Percentiles rank a stretch among this genome's conserved stretches.
Evolutionary conservation across 2,797 vertebrate species (phyloP).

Genomic region (Yasuhikotakia modesta): DNA sequence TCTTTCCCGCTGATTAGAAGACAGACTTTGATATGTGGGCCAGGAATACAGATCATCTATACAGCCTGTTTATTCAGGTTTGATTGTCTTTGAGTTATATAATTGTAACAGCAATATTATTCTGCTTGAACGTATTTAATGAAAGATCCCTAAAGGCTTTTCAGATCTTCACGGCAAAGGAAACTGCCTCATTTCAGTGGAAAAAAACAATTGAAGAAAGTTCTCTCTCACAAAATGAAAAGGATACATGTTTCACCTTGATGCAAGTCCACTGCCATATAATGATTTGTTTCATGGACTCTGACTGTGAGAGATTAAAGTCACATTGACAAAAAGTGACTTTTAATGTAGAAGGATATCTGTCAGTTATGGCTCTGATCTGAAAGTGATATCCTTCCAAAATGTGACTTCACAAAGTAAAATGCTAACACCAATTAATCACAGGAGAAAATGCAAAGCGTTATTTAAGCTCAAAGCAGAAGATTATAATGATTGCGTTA

Average conservation of each 20-base stretch:
- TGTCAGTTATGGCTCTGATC: slow-evolving; percentile 45
- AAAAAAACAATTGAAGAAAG: slow-evolving; percentile 26
- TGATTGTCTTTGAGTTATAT: slow-evolving; percentile 28
- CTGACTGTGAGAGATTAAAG: slow-evolving; percentile 59
- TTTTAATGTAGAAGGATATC: slow-evolving; percentile 53
- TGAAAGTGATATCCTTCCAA: slow-evolving; percentile 4
- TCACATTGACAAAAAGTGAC: slow-evolving; percentile 53
- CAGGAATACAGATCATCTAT: slow-evolving; percentile 24
- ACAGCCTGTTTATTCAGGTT: slow-evolving; percentile 13
- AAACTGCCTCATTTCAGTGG: slow-evolving; percentile 27
- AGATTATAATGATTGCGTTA: not conserved
- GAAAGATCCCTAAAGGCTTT: slow-evolving; percentile 39
- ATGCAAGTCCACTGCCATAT: slow-evolving; percentile 34
- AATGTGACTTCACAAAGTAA: not conserved
- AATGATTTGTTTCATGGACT: slow-evolving; percentile 56
- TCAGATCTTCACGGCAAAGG: slow-evolving; percentile 37
- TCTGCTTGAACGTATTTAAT: slow-evolving; percentile 38
- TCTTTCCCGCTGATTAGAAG: slow-evolving; percentile 47
- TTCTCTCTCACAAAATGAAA: slow-evolving; percentile 48
- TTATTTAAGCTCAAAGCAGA: not conserved
- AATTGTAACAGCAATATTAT: slow-evolving; percentile 25
- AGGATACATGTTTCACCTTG: slow-evolving; percentile 50
- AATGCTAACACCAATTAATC: not conserved
- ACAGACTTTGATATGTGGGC: slow-evolving; percentile 49
- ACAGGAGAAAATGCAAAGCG: not conserved